These are phyloP conservation scores for Percopsis omiscomaycus DNA, from an alignment of 2,797 vertebrate species.

Conservation along the genomic window DNA sequence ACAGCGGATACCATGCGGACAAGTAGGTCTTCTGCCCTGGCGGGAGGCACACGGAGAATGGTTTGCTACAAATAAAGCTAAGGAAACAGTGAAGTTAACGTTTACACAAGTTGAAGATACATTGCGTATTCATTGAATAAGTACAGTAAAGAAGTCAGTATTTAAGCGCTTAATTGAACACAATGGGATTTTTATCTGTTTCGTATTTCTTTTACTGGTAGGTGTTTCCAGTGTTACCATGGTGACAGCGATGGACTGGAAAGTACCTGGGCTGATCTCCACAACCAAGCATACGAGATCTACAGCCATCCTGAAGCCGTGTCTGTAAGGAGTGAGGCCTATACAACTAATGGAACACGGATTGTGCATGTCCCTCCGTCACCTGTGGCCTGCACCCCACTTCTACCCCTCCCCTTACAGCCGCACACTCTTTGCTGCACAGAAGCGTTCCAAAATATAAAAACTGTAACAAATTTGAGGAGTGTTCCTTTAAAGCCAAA, in stretches of 20 bases:
- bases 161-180: background rate
- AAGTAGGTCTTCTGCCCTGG: constrained; percentile 37
- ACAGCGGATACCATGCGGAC: constrained; percentile 80
- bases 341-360: background rate
- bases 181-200: background rate
- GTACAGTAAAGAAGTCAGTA: no score
- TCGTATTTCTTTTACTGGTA: constrained; percentile 9
- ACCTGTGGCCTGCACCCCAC: no score
- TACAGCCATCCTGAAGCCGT: constrained; percentile 49
- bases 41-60: background rate
- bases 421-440: no score
- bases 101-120: background rate
- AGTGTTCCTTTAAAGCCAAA: no score
- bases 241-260: constrained; percentile 63
- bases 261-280: constrained; percentile 50
- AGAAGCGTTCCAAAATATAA: background rate
- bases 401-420: no score
- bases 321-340: constrained; percentile 52
- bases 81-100: background rate
- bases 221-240: constrained; percentile 87
- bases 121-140: background rate
- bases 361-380: background rate
- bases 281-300: constrained; percentile 47
- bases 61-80: no score
- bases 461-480: background rate